Conservation (phyloP, 2,113 vertebrate species). For the Pontoporia blainvillei region DNA sequence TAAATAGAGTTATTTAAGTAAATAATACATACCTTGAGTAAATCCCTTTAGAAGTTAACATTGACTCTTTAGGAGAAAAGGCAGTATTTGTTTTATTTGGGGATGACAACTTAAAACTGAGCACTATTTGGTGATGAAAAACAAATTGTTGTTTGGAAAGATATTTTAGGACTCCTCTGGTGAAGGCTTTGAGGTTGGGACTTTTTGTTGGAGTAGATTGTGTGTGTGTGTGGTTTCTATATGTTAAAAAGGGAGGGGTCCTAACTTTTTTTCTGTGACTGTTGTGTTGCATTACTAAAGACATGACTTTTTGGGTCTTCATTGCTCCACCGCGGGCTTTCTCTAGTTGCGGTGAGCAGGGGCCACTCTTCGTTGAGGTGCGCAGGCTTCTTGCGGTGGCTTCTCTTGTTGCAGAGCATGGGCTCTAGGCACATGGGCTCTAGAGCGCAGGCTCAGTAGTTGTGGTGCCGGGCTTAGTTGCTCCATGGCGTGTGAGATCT, state of each 20-base stretch:
- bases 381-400: too few species aligned
- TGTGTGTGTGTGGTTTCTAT: neutral
- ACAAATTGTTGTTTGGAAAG: neutral
- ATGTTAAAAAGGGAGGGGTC: neutral
- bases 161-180: neutral
- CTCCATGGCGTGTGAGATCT: too few species aligned
- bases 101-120: neutral
- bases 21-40: conserved; percentile 8
- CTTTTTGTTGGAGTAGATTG: neutral
- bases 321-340: too few species aligned
- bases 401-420: too few species aligned
- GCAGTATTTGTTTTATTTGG: neutral
- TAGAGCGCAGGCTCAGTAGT: too few species aligned
- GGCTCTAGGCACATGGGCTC: too few species aligned
- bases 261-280: neutral
- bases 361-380: too few species aligned
- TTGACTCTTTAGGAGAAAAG: neutral
- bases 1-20: neutral
- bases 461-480: too few species aligned
- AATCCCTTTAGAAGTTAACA: neutral
- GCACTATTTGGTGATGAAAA: neutral
- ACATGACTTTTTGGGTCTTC: neutral
- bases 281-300: neutral
- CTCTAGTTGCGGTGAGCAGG: too few species aligned
- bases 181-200: neutral